Conservation (phyloP, 2,797 vertebrate genomes). For the Nannoperca obscura region DNA sequence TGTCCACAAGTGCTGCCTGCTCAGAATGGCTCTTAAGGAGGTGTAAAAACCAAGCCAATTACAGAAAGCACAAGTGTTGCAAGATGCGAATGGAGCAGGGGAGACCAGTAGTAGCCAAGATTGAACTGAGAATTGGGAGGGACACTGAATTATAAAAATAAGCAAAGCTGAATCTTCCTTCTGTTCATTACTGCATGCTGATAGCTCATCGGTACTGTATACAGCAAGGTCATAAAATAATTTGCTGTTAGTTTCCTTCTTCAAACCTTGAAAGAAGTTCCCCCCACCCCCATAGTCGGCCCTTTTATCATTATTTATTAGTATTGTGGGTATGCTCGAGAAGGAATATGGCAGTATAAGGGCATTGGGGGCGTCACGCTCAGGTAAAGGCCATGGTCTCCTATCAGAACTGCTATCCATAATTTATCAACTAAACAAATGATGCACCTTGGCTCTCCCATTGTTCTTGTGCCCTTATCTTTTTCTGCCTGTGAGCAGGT, state of each 20-base stretch:
- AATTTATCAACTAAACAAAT: constrained; percentile 68
- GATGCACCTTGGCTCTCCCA: constrained; percentile 52
- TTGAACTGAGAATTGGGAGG: constrained; percentile 40
- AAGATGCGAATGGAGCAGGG: constrained; percentile 31
- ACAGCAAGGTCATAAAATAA: not conserved
- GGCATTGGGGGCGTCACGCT: constrained; percentile 7
- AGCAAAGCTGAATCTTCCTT: not conserved
- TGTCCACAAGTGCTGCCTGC: constrained; percentile 29
- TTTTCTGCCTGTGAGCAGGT: constrained; percentile 15
- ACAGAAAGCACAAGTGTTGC: constrained; percentile 44
- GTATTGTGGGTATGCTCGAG: constrained; percentile 12
- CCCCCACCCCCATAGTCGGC: not conserved
- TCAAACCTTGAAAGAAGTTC: not conserved
- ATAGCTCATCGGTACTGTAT: not conserved
- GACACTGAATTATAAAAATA: constrained; percentile 10
- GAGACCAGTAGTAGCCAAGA: constrained; percentile 2
- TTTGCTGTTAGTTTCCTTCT: not conserved
- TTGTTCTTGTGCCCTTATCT: constrained; percentile 68
- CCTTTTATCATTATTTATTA: constrained; percentile 39
- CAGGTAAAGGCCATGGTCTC: constrained; percentile 62
- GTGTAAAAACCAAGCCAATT: constrained; percentile 70
- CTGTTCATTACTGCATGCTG: not conserved
- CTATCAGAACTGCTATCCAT: constrained; percentile 57
- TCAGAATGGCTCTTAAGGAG: constrained; percentile 63
- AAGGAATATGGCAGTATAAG: constrained; percentile 24